Evolutionary conservation across 2,888 invertebrate genomes (phyloP).

Genomic region (Ophion slaviceki): DNA sequence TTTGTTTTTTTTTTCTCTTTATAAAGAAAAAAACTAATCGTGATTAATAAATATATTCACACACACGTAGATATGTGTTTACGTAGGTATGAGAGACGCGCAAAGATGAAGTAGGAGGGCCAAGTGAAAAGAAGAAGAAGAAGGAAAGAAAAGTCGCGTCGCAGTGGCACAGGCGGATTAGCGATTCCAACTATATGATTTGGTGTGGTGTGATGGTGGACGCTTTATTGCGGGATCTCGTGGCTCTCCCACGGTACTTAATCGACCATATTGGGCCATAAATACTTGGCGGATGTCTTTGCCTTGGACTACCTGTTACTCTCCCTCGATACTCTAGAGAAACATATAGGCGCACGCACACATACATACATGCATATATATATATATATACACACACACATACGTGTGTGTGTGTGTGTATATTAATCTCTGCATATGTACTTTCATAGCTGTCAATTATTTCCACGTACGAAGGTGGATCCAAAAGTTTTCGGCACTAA

Average conservation of each 20-base stretch:
- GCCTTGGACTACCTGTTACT: slow-evolving; percentile 75
- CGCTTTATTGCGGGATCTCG: slow-evolving; percentile 61
- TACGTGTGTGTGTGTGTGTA: no score
- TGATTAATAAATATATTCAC: not conserved
- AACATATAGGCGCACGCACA: not conserved
- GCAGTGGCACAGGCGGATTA: slow-evolving; percentile 71
- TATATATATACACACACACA: not conserved
- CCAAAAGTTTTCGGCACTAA: not conserved
- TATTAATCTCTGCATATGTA: no score
- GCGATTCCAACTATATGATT: slow-evolving; percentile 67
- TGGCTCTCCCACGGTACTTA: slow-evolving; percentile 77
- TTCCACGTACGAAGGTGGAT: not conserved
- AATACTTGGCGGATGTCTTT: slow-evolving; percentile 77
- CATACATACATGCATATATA: not conserved
- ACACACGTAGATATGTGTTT: not conserved
- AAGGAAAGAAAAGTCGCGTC: slow-evolving; percentile 54
- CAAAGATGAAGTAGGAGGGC: slow-evolving; percentile 8
- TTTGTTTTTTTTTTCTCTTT: not conserved
- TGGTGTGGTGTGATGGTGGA: slow-evolving; percentile 51
- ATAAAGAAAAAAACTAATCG: slow-evolving; percentile 17
- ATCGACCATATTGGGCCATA: slow-evolving; percentile 74
- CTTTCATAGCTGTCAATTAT: not conserved
- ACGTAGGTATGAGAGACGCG: slow-evolving; percentile 23
- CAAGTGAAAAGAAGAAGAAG: slow-evolving; percentile 22
- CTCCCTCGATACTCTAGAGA: slow-evolving; percentile 59